These are phyloP conservation scores for Drosophila yooni DNA, from an alignment of 2,888 invertebrate genomes.

Conservation along the genomic window DNA sequence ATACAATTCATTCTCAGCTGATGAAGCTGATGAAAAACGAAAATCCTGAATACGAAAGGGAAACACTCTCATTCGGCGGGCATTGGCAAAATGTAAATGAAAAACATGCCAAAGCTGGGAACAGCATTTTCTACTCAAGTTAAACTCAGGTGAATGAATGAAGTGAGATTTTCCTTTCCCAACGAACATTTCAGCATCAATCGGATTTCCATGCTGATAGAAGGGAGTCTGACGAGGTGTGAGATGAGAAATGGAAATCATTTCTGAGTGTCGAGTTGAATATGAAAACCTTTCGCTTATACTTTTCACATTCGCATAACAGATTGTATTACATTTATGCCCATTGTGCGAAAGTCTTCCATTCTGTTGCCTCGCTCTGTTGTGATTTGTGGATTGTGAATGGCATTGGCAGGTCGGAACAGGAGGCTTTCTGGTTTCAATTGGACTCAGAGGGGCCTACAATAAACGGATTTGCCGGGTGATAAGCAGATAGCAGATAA, in stretches of 20 bases:
- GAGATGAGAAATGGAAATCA: slow-evolving; percentile 58
- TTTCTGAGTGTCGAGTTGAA: slow-evolving; percentile 66
- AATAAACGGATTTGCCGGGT: slow-evolving; percentile 28
- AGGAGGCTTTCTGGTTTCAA: slow-evolving; percentile 16
- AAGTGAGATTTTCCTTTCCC: slow-evolving; percentile 1
- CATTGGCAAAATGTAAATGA: slow-evolving; percentile 5
- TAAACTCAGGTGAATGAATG: slow-evolving; percentile 5
- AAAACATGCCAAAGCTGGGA: not conserved
- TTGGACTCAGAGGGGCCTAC: slow-evolving; percentile 6
- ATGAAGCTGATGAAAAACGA: slow-evolving; percentile 31
- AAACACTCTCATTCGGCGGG: slow-evolving; percentile 4
- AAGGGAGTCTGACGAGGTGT: not conserved
- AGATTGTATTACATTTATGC: slow-evolving; percentile 49
- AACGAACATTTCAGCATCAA: slow-evolving; percentile 23
- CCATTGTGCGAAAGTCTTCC: slow-evolving; percentile 25
- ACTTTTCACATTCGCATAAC: slow-evolving; percentile 43
- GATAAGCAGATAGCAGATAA: slow-evolving; percentile 11
- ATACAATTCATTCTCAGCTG: slow-evolving; percentile 36
- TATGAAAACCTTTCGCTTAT: slow-evolving; percentile 50
- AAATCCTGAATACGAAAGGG: slow-evolving; percentile 4
- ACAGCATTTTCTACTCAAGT: slow-evolving; percentile 35
- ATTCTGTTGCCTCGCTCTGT: slow-evolving; percentile 19
- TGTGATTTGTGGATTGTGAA: slow-evolving; percentile 11
- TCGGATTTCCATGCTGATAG: slow-evolving; percentile 33
- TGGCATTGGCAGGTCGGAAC: slow-evolving; percentile 9